Conservation (phyloP, 2,797 vertebrate genomes). For the Huso huso region DNA sequence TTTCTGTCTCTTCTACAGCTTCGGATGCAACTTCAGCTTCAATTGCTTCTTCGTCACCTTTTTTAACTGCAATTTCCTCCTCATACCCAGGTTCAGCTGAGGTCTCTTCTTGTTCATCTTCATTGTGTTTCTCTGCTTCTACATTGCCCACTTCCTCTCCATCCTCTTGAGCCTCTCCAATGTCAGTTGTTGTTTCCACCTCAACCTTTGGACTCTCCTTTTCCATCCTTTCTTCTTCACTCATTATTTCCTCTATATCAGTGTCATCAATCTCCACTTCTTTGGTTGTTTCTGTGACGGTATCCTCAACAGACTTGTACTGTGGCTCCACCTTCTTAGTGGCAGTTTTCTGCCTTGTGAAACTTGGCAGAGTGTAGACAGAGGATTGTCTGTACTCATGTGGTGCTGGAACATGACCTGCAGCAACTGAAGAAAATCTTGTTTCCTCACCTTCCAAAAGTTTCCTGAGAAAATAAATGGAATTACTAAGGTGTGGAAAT, state of each 20-base stretch:
- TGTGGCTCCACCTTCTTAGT: constrained; percentile 4
- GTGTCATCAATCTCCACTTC: constrained; percentile 11
- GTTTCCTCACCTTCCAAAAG: constrained; percentile 20
- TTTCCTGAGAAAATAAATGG: constrained; percentile 5
- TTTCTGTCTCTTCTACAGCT: no score
- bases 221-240: constrained; percentile 1
- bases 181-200: no score
- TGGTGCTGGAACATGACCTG: background rate
- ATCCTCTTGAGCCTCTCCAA: background rate
- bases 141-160: background rate
- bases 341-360: background rate
- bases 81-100: background rate
- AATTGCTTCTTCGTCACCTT: no score
- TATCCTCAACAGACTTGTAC: constrained; percentile 20
- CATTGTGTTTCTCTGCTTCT: background rate
- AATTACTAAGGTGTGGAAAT: background rate
- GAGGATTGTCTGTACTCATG: constrained; percentile 8
- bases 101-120: background rate
- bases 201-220: constrained; percentile 1
- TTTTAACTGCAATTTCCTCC: no score
- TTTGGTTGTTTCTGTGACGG: constrained; percentile 14
- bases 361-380: background rate
- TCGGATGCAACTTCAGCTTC: no score
- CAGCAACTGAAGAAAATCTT: constrained; percentile 5
- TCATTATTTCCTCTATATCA: constrained; percentile 3